These are phyloP conservation scores for Lithophane ornitopus DNA, from an alignment of 2,888 invertebrate genomes.

Conservation along the genomic window DNA sequence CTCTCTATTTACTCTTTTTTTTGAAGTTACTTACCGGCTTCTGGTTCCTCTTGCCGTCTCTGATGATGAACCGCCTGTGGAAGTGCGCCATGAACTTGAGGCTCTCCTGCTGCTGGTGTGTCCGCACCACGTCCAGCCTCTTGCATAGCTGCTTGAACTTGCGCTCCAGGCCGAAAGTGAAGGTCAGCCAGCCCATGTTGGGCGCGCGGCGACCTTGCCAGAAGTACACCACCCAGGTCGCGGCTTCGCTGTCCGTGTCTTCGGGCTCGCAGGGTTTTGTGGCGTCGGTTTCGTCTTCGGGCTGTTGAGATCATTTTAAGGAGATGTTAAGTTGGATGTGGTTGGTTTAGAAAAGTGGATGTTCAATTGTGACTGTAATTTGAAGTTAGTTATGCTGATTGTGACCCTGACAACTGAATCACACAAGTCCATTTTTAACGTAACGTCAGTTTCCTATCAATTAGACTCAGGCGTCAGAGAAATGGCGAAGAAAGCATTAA, in stretches of 20 bases:
- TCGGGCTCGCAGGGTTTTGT: constrained; percentile 84
- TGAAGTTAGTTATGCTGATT: background rate
- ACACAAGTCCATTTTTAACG: background rate
- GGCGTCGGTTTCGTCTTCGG: constrained; percentile 89
- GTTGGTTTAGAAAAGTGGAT: background rate
- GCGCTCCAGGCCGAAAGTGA: constrained; percentile 96
- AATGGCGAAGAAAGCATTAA: background rate
- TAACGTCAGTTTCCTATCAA: background rate
- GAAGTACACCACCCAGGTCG: constrained; percentile 98
- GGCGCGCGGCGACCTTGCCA: constrained; percentile 99
- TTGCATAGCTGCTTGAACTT: constrained; percentile 87
- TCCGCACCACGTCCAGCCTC: constrained; percentile 96
- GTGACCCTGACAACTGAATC: background rate
- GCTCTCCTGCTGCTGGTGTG: constrained; percentile 99
- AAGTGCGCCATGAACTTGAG: constrained; percentile 99
- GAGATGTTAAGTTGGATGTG: background rate
- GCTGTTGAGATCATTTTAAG: constrained; percentile 64
- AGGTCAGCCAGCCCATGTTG: constrained; percentile 99
- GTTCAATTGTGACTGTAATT: background rate
- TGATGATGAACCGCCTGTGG: constrained; percentile 97
- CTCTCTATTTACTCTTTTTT: background rate
- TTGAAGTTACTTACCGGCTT: constrained; percentile 78
- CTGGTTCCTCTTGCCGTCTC: constrained; percentile 94
- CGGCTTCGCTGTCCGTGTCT: constrained; percentile 85
- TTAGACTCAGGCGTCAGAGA: too few relatives aligned